Evolutionary conservation across 2,888 invertebrate species (phyloP), one percentile per base, ranked within the genome.

Genomic region (Drosophila melanosoma): DNA sequence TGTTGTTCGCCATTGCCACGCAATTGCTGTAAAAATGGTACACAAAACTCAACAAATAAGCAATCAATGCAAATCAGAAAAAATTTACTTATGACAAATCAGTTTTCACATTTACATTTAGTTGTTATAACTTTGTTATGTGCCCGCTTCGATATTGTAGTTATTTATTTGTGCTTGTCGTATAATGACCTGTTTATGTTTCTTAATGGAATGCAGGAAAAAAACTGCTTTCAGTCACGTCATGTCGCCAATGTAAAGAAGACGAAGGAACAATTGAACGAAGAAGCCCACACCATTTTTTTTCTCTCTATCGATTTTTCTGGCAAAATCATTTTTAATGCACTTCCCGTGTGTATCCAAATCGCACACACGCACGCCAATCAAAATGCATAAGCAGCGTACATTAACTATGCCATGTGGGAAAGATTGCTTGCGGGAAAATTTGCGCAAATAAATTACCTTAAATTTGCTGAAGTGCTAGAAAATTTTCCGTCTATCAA

Each of bases 1-100:
- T 98, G 95, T 98, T 98, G 94, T 97, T 90, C 54, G 91, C 90
- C 91, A 92, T 92, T 78, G 74, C 83, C 75, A 66, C 74, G 79
- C 75, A 71, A 75, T 79, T 78, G 79, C 73, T 78, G 69, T 54
- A 54, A 74, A 74, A 81, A 76, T 45, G n/a, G 40, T 59, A 78
- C 57, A 72, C 52, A 79, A 73, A 79, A 81, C 76, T 82, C 69
- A 78, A 81, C 82, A 79, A 79, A 87, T 84, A 68, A 78, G 74
- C 87, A 79, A 84, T 89, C 79, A 79, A 79, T 78, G 79, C 74
- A 79, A 81, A 79, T 81, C 48, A 64, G 15, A 23, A 45, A 23
- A 15, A 32, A 20, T 42, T 29, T 57, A 57, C 57, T 56, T 76
- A 79, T 66, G 68, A 76, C 78, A 78, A 78, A 81, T 81, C 82